Base-by-base conservation (phyloP, 2,888 invertebrate species). In the Lathronympha strigana region DNA sequence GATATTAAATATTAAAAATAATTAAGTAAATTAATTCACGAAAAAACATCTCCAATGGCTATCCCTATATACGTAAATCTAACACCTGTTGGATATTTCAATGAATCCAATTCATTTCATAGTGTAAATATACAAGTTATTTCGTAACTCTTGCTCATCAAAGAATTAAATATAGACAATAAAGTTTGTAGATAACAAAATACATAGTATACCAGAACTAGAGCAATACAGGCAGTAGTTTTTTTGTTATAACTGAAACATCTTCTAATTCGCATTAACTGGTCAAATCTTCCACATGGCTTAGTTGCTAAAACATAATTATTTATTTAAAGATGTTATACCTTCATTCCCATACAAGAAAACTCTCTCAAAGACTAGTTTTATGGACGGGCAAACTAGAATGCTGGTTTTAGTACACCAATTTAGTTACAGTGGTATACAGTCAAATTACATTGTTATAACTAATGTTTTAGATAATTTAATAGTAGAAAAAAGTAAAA, bases 401-500 rank as follows among this genome's bases (percentile, higher is more conserved):
- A 51, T 28, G 36, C 51, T 21, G 38, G 43, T 45, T 53, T 38
- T 28, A n/a, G 19, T 17, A 51, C 13, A 8, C 36, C 13, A 25
- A 25, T 17, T 36, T 51, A 25, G 25, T 45, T 64, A 25, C 51
- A 28, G 2, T 6, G 9, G 1, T 51, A 40, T 19, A 47, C 3
- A 11, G 15, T 1, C 9, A 21, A 31, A 25, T 43, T 2, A 33
- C 15, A 17, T 21, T 57, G 5, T 31, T 3, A 43, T 3, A 43
- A 57, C 17, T 23, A 25, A 19, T 21, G 6, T 8, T 45, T 6
- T 9, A 31, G 11, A 17, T 28, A 28, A 17, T 19, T 9, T 4
- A 4, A 23, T 4, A 38, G 21, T 40, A 11, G 15, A 15, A 45
- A 23, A 23, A 19, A 38, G 28, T 11, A 57, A 23, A 58, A 81